phyloP scores from a whole-genome alignment of 2,797 vertebrate genomes.

The Scolopax rusticola region DNA sequence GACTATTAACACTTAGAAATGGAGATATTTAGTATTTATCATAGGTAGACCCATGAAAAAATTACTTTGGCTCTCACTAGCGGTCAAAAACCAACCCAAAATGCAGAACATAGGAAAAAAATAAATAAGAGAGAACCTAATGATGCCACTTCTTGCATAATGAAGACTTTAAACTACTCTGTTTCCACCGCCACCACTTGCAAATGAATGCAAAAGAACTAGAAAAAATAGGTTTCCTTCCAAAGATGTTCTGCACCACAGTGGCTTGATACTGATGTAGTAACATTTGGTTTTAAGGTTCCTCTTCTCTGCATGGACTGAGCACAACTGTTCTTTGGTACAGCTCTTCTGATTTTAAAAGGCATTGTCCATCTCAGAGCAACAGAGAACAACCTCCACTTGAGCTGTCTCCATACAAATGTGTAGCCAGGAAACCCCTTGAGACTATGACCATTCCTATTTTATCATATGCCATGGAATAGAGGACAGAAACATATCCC shows the following conservation, averaged over 20 bases:
- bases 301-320: neutral
- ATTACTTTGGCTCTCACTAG: neutral
- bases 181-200: neutral
- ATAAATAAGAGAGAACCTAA: neutral
- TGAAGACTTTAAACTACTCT: accelerated
- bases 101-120: neutral
- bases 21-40: neutral
- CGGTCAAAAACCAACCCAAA: neutral
- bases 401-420: neutral
- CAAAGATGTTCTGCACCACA: neutral
- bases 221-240: neutral
- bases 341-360: neutral
- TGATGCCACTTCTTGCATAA: neutral
- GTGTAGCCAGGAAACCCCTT: neutral
- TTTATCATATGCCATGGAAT: accelerated
- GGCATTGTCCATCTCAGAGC: neutral
- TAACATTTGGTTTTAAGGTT: neutral
- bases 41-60: neutral
- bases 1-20: neutral
- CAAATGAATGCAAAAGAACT: neutral
- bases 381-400: neutral
- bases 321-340: neutral
- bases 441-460: neutral
- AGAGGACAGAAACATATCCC: neutral
- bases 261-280: neutral